phyloP scores from a whole-genome alignment of 2,888 invertebrate species.

The Brachynemurus nebulosus region DNA sequence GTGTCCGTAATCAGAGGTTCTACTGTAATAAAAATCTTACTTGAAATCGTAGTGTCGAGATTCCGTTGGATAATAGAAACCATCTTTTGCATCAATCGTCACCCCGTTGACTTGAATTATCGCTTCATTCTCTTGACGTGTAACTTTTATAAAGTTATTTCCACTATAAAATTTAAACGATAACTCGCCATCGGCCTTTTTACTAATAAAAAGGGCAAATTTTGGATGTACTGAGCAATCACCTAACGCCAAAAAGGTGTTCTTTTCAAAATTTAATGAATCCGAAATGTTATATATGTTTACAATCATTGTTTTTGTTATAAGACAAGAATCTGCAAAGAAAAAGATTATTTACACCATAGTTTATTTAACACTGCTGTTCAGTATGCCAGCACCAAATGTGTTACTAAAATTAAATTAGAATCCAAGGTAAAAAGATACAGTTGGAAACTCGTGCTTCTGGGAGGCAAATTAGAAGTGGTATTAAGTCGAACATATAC shows the following conservation, averaged over 20 bases:
- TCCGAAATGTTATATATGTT: conserved; percentile 14
- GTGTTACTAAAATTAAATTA: too few species aligned
- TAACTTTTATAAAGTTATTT: conserved; percentile 3
- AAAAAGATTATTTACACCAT: too few species aligned
- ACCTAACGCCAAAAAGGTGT: conserved; percentile 19
- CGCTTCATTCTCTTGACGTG: background rate
- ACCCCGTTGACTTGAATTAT: conserved; percentile 13
- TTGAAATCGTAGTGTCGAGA: conserved; percentile 7
- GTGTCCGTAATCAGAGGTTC: too few species aligned
- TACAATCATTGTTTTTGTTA: conserved; percentile 19
- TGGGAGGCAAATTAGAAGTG: too few species aligned
- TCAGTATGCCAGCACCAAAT: too few species aligned
- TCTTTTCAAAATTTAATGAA: conserved; percentile 19
- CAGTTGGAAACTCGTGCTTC: too few species aligned
- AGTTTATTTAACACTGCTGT: too few species aligned
- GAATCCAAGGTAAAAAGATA: too few species aligned
- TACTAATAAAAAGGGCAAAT: conserved; percentile 22
- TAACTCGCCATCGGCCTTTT: conserved; percentile 4
- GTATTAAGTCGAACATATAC: too few species aligned
- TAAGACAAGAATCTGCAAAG: conserved; percentile 21
- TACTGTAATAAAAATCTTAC: too few species aligned
- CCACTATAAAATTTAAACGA: conserved; percentile 2
- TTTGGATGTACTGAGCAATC: conserved; percentile 22
- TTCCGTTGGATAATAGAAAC: conserved; percentile 7
- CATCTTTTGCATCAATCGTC: conserved; percentile 9